A percentile compares a stretch with the other conserved stretches of the same genome.
These are phyloP conservation scores for Scaptomyza caliginosa DNA, from an alignment of 2,888 invertebrate genomes.

Conservation along the genomic window DNA sequence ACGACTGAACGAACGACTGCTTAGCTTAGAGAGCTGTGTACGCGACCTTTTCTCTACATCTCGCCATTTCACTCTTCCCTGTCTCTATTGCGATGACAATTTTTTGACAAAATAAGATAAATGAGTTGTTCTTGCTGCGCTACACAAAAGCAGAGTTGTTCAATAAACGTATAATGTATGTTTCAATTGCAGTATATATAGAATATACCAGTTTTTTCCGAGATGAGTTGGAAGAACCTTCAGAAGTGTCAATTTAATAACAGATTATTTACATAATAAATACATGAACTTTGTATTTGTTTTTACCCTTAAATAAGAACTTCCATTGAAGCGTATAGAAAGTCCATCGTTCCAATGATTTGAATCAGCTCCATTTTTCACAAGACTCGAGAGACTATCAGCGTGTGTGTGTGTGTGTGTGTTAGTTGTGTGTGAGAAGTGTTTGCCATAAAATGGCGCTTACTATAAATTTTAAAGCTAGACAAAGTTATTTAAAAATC, in stretches of 20 bases:
- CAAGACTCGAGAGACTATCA: neutral
- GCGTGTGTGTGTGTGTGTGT: neutral
- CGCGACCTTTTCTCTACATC: conserved; percentile 52
- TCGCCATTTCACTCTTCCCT: conserved; percentile 2
- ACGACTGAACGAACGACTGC: conserved; percentile 53
- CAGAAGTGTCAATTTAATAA: too few relatives aligned
- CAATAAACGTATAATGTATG: neutral
- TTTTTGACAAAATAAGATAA: conserved; percentile 83
- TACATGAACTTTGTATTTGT: too few relatives aligned
- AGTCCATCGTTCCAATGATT: neutral
- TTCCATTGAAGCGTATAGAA: neutral
- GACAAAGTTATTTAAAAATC: conserved; percentile 62
- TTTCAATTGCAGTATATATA: neutral
- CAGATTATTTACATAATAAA: too few relatives aligned
- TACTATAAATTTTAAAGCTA: conserved; percentile 73
- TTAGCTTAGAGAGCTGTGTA: conserved; percentile 52
- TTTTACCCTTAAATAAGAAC: too few relatives aligned
- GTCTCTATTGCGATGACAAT: conserved; percentile 63
- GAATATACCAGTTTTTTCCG: too few relatives aligned
- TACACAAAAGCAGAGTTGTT: conserved; percentile 2
- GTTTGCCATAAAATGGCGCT: conserved; percentile 57
- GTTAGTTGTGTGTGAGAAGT: conserved; percentile 18
- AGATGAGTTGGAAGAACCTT: too few relatives aligned
- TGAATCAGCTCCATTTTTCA: neutral
- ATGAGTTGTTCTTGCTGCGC: conserved; percentile 62